Evolutionary conservation across 2,797 vertebrate species (phyloP), one percentile per base, ranked within the genome.

Genomic region (Diplodus sargus): DNA sequence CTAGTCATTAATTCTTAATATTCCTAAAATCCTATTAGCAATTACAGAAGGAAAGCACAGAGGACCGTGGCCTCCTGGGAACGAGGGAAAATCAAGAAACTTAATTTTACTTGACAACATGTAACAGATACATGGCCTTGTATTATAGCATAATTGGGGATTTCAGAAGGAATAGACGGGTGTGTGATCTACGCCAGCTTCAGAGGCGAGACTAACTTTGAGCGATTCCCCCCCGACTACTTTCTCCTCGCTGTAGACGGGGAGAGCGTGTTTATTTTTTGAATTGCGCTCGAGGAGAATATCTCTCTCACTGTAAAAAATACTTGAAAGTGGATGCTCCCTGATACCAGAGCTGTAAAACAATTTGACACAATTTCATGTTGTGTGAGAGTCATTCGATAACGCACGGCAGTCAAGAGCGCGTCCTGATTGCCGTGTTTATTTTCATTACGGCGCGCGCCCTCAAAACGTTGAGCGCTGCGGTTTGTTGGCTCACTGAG

Each of bases 41-140:
- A 84, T 88, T 91, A 84, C 63, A 84, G 79, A 87, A 81, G 67
- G 67, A 84, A 92, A 78, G 84, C 91, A 86, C 86, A 77, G 73
- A 90, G 89, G 84, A 85, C 73, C 16, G 64, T 4, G 30, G 58
- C 54, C 88, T 85, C 89, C n/a, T 72, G 93, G 90, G 90, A 90
- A 59, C 1, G 25, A 76, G 54, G 43, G 51, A 17, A 76, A 82
- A 90, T 89, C 86, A 90, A 86, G 87, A 85, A 86, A 86, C 86
- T 34, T 86, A 91, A 93, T 89, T 90, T 72, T 76, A 64, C 88
- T 79, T 85, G 83, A 93, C 90, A 93, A 91, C 85, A 91, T 76
- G 78, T 62, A 82, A 77, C 45, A 70, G 86, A 86, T 67, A 73
- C 72, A 63, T 28, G 69, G 78, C 69, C 72, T 85, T 71, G 85